A percentile compares a stretch with the other conserved stretches of the same genome.
These are phyloP conservation scores for Pangasius mekongensis DNA, from an alignment of 2,797 vertebrate species.

Conservation along the genomic window DNA sequence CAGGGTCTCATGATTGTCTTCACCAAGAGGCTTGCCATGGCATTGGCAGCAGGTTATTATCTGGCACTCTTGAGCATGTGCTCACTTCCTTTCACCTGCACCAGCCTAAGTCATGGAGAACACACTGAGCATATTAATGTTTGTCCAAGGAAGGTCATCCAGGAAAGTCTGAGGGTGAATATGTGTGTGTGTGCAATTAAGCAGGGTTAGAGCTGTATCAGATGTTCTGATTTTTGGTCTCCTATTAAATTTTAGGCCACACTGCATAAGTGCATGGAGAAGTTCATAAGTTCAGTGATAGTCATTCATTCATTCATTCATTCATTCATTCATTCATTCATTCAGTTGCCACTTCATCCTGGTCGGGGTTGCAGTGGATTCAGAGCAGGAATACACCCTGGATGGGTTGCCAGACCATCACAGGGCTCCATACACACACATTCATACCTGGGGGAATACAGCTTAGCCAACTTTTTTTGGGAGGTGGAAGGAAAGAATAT, in stretches of 20 bases:
- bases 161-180: background rate
- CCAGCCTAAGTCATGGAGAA: constrained; percentile 30
- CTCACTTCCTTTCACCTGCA: constrained; percentile 28
- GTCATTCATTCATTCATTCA: too few relatives aligned
- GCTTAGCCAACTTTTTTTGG: background rate
- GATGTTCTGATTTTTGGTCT: background rate
- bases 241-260: background rate
- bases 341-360: background rate
- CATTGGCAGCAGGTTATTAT: constrained; percentile 27
- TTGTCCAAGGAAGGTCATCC: constrained; percentile 36
- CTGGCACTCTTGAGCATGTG: background rate
- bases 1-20: constrained; percentile 40
- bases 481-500: background rate
- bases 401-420: background rate
- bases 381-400: background rate
- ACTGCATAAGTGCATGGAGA: background rate
- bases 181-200: background rate
- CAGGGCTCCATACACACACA: background rate
- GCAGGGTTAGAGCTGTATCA: background rate
- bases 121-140: constrained; percentile 35
- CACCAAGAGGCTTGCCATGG: constrained; percentile 7
- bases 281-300: background rate
- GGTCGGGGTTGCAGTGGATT: background rate
- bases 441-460: background rate
- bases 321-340: too few relatives aligned